These are phyloP conservation scores for Bombus impatiens DNA, from an alignment of 1,140 invertebrate species.

Conservation along the genomic window DNA sequence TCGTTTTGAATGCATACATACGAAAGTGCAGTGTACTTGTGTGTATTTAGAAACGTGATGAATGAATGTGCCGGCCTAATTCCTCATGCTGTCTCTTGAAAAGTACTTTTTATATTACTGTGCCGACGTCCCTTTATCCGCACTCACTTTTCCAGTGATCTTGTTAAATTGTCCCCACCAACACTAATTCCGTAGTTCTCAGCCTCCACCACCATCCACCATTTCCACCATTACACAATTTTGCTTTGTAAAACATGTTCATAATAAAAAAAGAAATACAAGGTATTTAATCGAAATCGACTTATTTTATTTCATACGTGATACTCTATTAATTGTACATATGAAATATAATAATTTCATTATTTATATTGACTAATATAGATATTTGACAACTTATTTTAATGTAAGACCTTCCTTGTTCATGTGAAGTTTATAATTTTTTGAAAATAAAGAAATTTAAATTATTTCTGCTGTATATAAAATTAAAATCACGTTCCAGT, in stretches of 20 bases:
- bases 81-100: conserved; percentile 78
- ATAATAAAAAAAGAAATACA: conserved; percentile 78
- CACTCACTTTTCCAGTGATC: conserved; percentile 58
- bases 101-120: conserved; percentile 82
- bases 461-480: too few species aligned
- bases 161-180: conserved; percentile 58
- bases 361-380: too few species aligned
- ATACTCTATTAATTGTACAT: neutral
- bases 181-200: conserved; percentile 61
- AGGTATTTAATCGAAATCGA: conserved; percentile 61
- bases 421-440: too few species aligned
- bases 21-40: conserved; percentile 65
- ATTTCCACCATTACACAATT: conserved; percentile 72
- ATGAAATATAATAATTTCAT: too few species aligned
- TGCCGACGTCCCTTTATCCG: conserved; percentile 72
- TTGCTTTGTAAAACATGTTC: conserved; percentile 82
- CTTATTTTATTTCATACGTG: conserved; percentile 20
- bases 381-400: too few species aligned
- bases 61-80: conserved; percentile 80
- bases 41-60: conserved; percentile 58
- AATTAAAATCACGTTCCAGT: too few species aligned
- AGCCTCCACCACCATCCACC: conserved; percentile 61
- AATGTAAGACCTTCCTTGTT: too few species aligned
- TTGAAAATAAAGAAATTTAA: too few species aligned
- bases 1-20: conserved; percentile 62